These are phyloP conservation scores for Dascillus cervinus DNA, from an alignment of 2,888 invertebrate genomes.

Conservation along the genomic window DNA sequence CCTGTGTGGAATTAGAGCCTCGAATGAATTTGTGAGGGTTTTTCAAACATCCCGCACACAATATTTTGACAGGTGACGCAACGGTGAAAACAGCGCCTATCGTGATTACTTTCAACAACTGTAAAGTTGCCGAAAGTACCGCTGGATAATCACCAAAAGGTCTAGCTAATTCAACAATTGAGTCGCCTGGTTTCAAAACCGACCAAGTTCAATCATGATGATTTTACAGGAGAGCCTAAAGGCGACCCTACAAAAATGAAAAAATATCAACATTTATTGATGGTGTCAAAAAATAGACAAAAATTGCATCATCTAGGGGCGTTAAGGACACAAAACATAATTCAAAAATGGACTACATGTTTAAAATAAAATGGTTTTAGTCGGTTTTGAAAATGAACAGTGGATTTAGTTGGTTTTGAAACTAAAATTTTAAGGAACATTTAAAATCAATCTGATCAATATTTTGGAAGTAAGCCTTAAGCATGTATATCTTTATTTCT, in stretches of 20 bases:
- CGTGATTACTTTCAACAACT: no score
- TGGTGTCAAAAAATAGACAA: neutral
- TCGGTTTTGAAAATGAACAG: neutral
- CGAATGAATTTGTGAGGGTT: no score
- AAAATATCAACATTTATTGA: neutral
- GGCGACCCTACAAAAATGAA: neutral
- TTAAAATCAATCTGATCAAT: no score
- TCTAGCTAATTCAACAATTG: no score
- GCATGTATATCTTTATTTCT: no score
- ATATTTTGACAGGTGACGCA: no score
- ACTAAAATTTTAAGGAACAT: neutral
- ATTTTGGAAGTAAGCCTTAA: no score
- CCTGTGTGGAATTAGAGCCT: no score
- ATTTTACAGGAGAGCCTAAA: conserved; percentile 1
- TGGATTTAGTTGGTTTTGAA: neutral
- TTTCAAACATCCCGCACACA: no score
- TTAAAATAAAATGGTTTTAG: neutral
- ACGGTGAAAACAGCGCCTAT: no score
- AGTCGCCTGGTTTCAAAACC: neutral
- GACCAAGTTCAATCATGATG: neutral
- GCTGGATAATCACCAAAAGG: no score
- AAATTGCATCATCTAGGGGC: neutral
- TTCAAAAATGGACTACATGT: neutral
- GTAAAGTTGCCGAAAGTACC: no score
- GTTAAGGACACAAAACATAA: neutral